Evolutionary conservation across 1,140 invertebrate genomes (phyloP).

Genomic region (Drosophila willistoni): DNA sequence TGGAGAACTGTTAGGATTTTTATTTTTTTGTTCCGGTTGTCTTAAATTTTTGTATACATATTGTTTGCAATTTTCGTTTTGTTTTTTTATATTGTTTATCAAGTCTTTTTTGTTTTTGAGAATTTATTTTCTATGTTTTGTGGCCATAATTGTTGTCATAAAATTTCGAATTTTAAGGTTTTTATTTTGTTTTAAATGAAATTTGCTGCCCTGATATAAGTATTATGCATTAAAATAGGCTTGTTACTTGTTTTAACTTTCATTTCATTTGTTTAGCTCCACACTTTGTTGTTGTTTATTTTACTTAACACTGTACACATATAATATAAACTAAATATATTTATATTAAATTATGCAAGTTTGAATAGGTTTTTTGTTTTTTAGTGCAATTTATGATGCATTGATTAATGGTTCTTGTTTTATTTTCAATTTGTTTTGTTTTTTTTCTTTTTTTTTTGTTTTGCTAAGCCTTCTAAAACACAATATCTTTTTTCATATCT

Average conservation of each 20-base stretch:
- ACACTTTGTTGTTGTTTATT: constrained; percentile 33
- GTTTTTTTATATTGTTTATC: constrained; percentile 19
- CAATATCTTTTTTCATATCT: background rate
- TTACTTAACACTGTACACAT: constrained; percentile 80
- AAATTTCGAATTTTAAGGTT: constrained; percentile 51
- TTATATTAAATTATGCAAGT: constrained; percentile 54
- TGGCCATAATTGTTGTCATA: constrained; percentile 39
- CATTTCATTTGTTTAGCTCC: constrained; percentile 66
- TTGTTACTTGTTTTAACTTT: constrained; percentile 19
- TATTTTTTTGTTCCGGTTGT: constrained; percentile 50
- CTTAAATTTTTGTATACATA: constrained; percentile 70
- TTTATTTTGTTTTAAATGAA: constrained; percentile 46
- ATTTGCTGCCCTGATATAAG: constrained; percentile 66
- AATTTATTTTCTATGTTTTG: constrained; percentile 29
- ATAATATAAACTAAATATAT: constrained; percentile 78
- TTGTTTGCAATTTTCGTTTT: constrained; percentile 60
- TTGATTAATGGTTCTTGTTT: constrained; percentile 31
- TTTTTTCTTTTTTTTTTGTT: no score
- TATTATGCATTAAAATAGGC: constrained; percentile 71
- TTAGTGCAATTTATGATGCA: constrained; percentile 50
- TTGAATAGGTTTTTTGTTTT: constrained; percentile 51
- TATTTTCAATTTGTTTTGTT: constrained; percentile 28
- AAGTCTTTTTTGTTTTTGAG: constrained; percentile 61
- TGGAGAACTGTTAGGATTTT: constrained; percentile 57
- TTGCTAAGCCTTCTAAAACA: constrained; percentile 40